These are phyloP conservation scores for Phthorimaea operculella DNA, from an alignment of 1,140 invertebrate genomes.

Conservation along the genomic window DNA sequence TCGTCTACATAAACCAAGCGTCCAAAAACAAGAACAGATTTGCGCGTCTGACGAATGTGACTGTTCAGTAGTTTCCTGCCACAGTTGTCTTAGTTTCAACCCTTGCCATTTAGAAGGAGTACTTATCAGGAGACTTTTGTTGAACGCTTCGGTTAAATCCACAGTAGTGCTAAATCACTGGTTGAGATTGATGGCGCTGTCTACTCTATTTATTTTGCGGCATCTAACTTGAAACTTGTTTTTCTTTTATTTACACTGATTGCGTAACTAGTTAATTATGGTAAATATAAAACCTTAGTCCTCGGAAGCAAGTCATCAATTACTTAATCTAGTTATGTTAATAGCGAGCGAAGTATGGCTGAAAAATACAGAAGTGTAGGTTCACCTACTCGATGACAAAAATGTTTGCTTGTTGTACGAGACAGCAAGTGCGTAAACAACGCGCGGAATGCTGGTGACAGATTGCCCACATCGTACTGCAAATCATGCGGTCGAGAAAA, in stretches of 20 bases:
- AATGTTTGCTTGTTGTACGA: too few species aligned
- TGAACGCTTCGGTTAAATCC: conserved; percentile 5
- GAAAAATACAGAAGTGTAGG: too few species aligned
- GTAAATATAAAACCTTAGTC: conserved; percentile 13
- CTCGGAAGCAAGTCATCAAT: too few species aligned
- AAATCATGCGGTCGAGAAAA: too few species aligned
- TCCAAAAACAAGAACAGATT: conserved; percentile 17
- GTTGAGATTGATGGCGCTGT: conserved; percentile 19
- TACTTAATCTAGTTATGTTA: too few species aligned
- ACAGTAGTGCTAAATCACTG: conserved; percentile 27
- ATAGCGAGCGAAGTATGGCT: too few species aligned
- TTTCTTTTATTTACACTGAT: conserved; percentile 33
- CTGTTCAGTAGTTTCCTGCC: conserved; percentile 16
- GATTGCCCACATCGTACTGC: too few species aligned
- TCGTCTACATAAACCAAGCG: conserved; percentile 8
- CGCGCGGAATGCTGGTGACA: too few species aligned
- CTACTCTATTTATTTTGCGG: conserved; percentile 19
- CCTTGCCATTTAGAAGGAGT: conserved; percentile 23
- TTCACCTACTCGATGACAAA: too few species aligned
- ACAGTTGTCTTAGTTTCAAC: conserved; percentile 29
- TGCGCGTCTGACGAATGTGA: conserved; percentile 33
- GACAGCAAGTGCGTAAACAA: too few species aligned
- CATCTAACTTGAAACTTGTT: conserved; percentile 20
- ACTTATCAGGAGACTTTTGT: conserved; percentile 30
- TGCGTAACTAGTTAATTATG: conserved; percentile 24